These are phyloP conservation scores for Nesoenas mayeri DNA, from an alignment of 2,113 vertebrate species.

Conservation along the genomic window DNA sequence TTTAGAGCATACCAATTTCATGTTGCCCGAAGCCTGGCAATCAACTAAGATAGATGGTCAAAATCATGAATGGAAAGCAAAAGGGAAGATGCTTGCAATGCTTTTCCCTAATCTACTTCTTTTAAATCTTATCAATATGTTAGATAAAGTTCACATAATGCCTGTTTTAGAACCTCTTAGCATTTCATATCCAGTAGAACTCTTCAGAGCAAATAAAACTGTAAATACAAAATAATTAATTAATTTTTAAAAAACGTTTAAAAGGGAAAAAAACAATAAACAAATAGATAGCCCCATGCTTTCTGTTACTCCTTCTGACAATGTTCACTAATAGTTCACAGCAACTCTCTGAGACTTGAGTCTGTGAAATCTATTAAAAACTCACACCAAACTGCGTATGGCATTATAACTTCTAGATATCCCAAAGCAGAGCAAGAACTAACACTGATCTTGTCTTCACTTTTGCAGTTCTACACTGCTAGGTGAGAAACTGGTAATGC, in stretches of 20 bases:
- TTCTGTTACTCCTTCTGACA: background rate
- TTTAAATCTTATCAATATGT: background rate
- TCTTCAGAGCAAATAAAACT: background rate
- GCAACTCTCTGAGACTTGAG: background rate
- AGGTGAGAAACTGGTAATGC: background rate
- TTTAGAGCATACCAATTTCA: background rate
- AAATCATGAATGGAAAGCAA: background rate
- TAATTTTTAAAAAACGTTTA: too few species aligned
- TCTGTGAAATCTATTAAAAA: background rate
- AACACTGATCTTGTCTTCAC: background rate
- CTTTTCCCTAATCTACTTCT: background rate
- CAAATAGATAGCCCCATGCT: accelerated
- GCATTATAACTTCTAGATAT: background rate
- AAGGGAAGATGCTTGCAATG: background rate
- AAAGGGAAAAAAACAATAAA: too few species aligned
- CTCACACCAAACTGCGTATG: background rate
- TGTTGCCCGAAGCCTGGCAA: background rate
- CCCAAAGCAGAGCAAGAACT: background rate
- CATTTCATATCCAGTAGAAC: background rate
- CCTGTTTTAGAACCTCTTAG: background rate
- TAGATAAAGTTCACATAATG: background rate
- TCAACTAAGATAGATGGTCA: background rate
- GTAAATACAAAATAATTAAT: background rate
- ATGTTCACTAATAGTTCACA: background rate
- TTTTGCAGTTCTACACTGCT: background rate